A percentile compares a stretch with the other conserved stretches of the same genome.
Evolutionary conservation across 1,140 invertebrate genomes (phyloP).

Genomic region (Drosophila pachea): DNA sequence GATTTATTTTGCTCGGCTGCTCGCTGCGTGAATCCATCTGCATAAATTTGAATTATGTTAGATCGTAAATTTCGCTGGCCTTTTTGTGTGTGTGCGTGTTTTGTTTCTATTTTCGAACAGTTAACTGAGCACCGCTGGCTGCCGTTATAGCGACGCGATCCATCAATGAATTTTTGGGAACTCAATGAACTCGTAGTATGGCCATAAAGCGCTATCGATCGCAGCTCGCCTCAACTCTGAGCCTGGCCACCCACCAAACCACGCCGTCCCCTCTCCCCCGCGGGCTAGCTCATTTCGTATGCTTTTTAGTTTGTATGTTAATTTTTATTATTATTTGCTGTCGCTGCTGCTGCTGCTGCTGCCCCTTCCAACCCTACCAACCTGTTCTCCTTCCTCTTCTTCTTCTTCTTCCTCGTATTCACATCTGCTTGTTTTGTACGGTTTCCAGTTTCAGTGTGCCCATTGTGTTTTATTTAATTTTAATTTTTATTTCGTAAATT

Average conservation of each 20-base stretch:
- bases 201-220: conserved; percentile 32
- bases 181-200: conserved; percentile 60
- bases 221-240: neutral
- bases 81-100: neutral
- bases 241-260: too few species aligned
- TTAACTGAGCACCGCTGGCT: conserved; percentile 29
- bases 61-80: conserved; percentile 39
- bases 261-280: conserved; percentile 13
- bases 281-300: conserved; percentile 56
- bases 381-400: neutral
- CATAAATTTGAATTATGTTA: conserved; percentile 48
- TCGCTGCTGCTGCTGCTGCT: neutral
- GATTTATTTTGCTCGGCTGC: conserved; percentile 37
- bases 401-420: neutral
- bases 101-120: conserved; percentile 38
- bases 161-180: conserved; percentile 65
- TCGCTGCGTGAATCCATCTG: conserved; percentile 38
- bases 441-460: conserved; percentile 48
- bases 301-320: conserved; percentile 69
- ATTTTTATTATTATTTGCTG: conserved; percentile 40
- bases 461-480: conserved; percentile 72
- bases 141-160: conserved; percentile 57
- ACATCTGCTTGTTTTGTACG: conserved; percentile 16
- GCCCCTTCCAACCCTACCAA: neutral
- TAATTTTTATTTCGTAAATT: conserved; percentile 78